phyloP scores from a whole-genome alignment of 2,113 vertebrate genomes.

The Ceyx melanurus region DNA sequence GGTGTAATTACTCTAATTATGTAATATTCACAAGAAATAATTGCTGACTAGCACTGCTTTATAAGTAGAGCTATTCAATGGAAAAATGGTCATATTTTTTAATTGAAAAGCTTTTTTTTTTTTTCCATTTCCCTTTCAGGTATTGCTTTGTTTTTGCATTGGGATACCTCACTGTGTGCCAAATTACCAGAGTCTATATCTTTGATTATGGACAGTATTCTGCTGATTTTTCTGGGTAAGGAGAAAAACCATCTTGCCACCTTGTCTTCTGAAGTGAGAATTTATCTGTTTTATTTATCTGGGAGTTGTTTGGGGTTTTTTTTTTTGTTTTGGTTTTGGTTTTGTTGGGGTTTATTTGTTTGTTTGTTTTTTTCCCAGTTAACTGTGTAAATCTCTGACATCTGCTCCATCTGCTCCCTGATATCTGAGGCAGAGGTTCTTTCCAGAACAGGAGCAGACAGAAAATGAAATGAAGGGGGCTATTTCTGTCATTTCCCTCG shows the following conservation, averaged over 20 bases:
- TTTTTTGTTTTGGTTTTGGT: too few species aligned
- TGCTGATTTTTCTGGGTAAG: conserved; percentile 99
- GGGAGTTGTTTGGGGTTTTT: too few species aligned
- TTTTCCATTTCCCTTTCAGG: conserved; percentile 74
- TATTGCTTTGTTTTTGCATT: conserved; percentile 96
- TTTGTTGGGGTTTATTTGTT: too few species aligned
- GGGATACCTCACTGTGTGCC: conserved; percentile 95
- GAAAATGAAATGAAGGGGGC: neutral
- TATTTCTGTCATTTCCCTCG: neutral
- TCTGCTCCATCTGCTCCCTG: neutral
- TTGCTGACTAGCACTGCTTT: neutral
- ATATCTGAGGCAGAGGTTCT: neutral
- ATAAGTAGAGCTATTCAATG: neutral
- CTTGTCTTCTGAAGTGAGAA: neutral
- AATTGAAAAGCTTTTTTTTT: neutral
- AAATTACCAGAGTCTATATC: conserved; percentile 96
- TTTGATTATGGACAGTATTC: conserved; percentile 99
- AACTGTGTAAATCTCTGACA: neutral
- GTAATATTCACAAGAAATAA: neutral
- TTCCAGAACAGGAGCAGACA: neutral
- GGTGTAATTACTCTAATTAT: neutral
- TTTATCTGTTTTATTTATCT: neutral
- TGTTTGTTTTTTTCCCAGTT: too few species aligned
- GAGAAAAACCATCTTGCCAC: neutral
- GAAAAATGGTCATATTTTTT: neutral